Evolutionary conservation across 1,140 invertebrate species (phyloP), one percentile per base, ranked within the genome.

Genomic region (Rhyacophila brunnea): DNA sequence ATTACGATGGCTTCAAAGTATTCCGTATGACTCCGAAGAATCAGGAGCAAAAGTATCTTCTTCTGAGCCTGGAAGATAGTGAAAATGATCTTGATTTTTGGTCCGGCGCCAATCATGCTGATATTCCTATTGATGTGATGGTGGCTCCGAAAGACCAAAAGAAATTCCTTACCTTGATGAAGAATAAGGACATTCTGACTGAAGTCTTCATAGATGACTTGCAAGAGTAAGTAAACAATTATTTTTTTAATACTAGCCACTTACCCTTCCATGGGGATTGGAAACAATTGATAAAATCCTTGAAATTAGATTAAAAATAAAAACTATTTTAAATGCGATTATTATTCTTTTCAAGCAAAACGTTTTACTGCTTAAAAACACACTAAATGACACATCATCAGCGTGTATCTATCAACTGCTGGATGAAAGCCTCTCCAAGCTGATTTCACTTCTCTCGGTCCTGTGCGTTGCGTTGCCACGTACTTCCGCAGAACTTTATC

Each of bases 201-300:
- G 57, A 68, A 40, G 32, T 74, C 5, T 66, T 69, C 32, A 72
- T 75, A 13, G 52, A 67, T 11, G 67, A 75, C 62, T 68, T 75
- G 6, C 73, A 75, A 63, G 51, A 67, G 66, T 68, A 56, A 64
- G 44, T 58, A 40, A 9, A 4, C 34, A 18, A 14, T 43, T 14
- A 43, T 43, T 7, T 7, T 35, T 35, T n/a, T n/a, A 35, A 7
- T 7, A 35, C 34, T 35, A 35, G n/a, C 34, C 6, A 7, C 34
- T 35, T 35, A 35, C 34, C 6, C 6, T 35, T 35, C 34, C 6
- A n/a, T n/a, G n/a, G n/a, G n/a, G n/a, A n/a, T n/a, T n/a, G n/a
- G n/a, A n/a, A n/a, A n/a, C n/a, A n/a, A n/a, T n/a, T n/a, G n/a
- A n/a, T n/a, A n/a, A n/a, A n/a, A n/a, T n/a, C n/a, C n/a, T n/a